Conservation (phyloP, 2,113 vertebrate genomes). For the Varanus komodoensis region DNA sequence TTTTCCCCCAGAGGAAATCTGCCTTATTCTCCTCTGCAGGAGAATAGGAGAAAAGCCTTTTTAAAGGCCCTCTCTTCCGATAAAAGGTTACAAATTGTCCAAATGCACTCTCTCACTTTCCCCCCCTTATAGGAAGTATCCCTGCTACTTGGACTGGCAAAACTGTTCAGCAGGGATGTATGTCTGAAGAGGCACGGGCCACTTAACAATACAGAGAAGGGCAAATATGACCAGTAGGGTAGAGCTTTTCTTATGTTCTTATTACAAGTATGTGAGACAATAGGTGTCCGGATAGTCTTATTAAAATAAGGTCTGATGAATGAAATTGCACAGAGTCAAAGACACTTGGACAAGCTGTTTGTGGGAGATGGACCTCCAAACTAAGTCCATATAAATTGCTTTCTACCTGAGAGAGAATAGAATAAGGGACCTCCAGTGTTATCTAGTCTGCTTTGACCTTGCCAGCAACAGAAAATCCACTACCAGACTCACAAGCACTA, state of each 20-base stretch:
- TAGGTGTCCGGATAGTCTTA: background rate
- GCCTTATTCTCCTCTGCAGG: background rate
- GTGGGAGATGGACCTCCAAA: background rate
- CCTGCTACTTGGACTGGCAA: background rate
- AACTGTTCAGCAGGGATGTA: background rate
- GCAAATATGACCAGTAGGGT: too few species aligned
- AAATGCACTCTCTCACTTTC: background rate
- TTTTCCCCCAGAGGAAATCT: background rate
- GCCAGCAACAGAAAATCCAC: background rate
- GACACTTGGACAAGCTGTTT: background rate
- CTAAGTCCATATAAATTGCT: background rate
- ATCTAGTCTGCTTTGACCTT: background rate
- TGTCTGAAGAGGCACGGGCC: too few species aligned
- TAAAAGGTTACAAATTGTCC: background rate
- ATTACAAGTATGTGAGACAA: background rate
- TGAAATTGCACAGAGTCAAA: background rate
- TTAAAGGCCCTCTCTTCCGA: background rate
- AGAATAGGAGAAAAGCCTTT: background rate
- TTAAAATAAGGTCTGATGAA: background rate
- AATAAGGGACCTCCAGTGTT: background rate
- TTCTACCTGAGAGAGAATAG: background rate
- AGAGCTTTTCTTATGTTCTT: too few species aligned
- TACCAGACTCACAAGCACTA: too few species aligned
- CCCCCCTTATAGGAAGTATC: background rate
- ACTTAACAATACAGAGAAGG: too few species aligned